A percentile compares a stretch with the other conserved stretches of the same genome.
Conservation (phyloP, 1,140 invertebrate genomes). For the Nixonia krombeini region DNA sequence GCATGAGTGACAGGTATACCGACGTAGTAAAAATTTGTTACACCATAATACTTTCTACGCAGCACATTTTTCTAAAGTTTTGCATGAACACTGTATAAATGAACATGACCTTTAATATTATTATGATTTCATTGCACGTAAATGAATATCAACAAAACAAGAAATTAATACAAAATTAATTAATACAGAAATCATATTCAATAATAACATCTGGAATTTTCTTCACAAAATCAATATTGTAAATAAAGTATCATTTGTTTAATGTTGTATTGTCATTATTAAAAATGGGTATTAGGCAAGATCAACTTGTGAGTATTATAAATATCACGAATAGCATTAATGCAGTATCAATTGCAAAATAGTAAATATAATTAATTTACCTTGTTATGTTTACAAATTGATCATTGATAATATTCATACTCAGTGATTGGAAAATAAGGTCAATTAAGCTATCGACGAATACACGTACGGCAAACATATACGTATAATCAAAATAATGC, state of each 20-base stretch:
- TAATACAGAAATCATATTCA: neutral
- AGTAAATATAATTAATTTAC: conserved; percentile 34
- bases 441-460: conserved; percentile 58
- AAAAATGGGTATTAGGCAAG: too few species aligned
- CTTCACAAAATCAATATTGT: too few species aligned
- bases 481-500: conserved; percentile 56
- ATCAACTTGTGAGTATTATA: too few species aligned
- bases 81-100: too few species aligned
- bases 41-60: conserved; percentile 28
- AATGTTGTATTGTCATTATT: neutral
- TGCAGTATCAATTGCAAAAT: neutral
- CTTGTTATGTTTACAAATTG: conserved; percentile 34
- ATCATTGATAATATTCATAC: conserved; percentile 51
- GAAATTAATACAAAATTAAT: conserved; percentile 28
- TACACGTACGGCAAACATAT: conserved; percentile 48
- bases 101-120: conserved; percentile 16
- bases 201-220: too few species aligned
- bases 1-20: conserved; percentile 33
- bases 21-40: conserved; percentile 28
- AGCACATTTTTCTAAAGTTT: too few species aligned
- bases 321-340: neutral
- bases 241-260: too few species aligned
- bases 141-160: neutral
- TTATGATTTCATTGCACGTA: neutral
- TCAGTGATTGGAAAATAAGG: conserved; percentile 65